Evolutionary conservation across 2,113 vertebrate species (phyloP).

Genomic region (Ahaetulla prasina): DNA sequence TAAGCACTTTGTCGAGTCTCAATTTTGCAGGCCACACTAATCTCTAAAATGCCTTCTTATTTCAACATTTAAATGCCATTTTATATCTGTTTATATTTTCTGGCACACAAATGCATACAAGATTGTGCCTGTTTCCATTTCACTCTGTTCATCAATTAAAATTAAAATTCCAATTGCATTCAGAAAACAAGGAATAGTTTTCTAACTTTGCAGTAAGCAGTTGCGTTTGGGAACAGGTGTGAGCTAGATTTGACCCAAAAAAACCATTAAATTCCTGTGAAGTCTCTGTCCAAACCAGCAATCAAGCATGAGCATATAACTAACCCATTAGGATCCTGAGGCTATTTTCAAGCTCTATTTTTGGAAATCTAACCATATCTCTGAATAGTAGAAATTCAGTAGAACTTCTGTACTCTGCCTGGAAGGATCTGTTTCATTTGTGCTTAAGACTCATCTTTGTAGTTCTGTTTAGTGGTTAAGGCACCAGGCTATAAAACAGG

Average conservation of each 20-base stretch:
- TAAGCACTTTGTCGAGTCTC: constrained; percentile 26
- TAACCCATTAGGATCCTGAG: background rate
- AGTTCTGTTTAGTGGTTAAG: background rate
- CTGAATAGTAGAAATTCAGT: background rate
- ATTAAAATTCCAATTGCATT: background rate
- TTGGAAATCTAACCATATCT: background rate
- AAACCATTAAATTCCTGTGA: background rate
- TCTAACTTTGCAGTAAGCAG: background rate
- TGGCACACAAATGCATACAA: background rate
- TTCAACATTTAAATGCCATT: constrained; percentile 37
- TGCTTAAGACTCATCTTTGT: too few relatives aligned
- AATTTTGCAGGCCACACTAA: constrained; percentile 49
- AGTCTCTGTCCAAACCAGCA: background rate
- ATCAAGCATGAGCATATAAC: background rate
- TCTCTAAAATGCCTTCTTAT: constrained; percentile 43
- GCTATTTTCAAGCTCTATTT: background rate
- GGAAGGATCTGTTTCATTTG: background rate
- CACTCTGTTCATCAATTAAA: constrained; percentile 50
- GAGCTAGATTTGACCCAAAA: background rate
- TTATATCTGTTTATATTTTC: background rate
- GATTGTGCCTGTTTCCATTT: constrained; percentile 14
- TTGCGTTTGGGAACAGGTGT: background rate
- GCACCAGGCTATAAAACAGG: background rate
- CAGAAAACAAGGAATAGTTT: background rate
- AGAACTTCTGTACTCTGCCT: background rate